Percentiles rank a stretch among this genome's conserved stretches.
These are phyloP conservation scores for Dasyprocta punctata DNA, from an alignment of 2,113 vertebrate genomes.

Conservation along the genomic window DNA sequence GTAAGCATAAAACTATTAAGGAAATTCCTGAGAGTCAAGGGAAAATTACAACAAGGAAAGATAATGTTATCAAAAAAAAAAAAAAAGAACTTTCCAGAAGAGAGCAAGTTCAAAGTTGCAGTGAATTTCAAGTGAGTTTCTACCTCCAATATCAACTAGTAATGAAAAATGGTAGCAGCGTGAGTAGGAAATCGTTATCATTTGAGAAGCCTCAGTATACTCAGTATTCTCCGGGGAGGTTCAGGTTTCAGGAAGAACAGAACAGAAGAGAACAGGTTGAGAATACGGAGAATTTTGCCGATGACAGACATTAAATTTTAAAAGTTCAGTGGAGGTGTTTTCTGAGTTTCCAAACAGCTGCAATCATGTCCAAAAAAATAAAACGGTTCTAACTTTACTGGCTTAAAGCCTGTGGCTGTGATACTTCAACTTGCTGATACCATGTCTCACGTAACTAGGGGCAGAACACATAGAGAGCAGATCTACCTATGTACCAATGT, in stretches of 20 bases:
- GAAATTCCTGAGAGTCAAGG: not conserved
- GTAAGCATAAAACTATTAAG: not conserved
- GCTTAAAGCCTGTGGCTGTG: not conserved
- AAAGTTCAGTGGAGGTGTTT: not conserved
- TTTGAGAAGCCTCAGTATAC: not conserved
- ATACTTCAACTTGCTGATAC: not conserved
- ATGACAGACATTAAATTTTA: not conserved
- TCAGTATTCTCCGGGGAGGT: not conserved
- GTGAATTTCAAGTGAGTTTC: not conserved
- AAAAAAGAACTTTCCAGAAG: not conserved
- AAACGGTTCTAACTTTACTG: not conserved
- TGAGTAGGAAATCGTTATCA: not conserved
- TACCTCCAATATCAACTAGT: not conserved
- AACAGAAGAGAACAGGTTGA: not conserved
- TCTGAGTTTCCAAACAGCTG: not conserved
- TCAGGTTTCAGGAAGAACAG: not conserved
- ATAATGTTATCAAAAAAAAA: not conserved
- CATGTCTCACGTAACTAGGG: not conserved
- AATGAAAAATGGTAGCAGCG: not conserved
- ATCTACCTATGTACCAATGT: not conserved
- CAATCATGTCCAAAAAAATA: not conserved
- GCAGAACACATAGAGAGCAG: not conserved
- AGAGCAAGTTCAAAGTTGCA: not conserved
- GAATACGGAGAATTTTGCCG: not conserved
- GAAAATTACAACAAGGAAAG: fast-evolving